Conservation (phyloP, 2,113 vertebrate genomes). For the Bothrops jararaca region DNA sequence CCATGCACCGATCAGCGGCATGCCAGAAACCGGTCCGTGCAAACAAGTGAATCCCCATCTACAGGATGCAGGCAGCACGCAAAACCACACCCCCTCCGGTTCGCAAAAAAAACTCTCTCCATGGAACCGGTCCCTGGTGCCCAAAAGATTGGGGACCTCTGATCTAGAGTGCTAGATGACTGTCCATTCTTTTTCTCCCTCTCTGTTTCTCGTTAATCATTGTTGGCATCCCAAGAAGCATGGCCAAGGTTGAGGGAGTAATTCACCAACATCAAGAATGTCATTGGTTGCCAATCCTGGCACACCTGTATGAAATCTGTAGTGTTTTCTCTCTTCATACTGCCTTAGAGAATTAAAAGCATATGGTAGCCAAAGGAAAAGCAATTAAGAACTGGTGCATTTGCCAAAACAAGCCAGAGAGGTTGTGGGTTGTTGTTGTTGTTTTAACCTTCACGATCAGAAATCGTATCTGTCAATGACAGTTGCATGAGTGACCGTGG, state of each 20-base stretch:
- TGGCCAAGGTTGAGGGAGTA: background rate
- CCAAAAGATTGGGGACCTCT: no score
- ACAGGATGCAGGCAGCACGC: no score
- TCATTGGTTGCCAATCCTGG: background rate
- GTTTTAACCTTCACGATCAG: no score
- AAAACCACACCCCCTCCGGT: no score
- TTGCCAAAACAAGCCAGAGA: background rate
- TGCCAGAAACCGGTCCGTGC: no score
- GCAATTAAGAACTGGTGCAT: background rate
- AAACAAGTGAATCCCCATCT: no score
- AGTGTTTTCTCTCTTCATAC: background rate
- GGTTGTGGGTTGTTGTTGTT: no score
- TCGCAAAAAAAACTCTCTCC: no score
- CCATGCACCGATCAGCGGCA: no score
- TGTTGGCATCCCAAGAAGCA: background rate
- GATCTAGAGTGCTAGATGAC: no score
- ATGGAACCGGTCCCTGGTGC: no score
- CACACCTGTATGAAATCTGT: background rate
- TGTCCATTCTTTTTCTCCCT: background rate
- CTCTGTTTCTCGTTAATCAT: background rate
- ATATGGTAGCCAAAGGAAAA: background rate
- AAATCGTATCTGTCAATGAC: background rate
- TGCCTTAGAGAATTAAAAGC: background rate
- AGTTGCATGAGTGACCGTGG: background rate
- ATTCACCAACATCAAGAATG: background rate